Conservation (phyloP, 1,140 invertebrate species). For the Drosophila ficusphila region DNA sequence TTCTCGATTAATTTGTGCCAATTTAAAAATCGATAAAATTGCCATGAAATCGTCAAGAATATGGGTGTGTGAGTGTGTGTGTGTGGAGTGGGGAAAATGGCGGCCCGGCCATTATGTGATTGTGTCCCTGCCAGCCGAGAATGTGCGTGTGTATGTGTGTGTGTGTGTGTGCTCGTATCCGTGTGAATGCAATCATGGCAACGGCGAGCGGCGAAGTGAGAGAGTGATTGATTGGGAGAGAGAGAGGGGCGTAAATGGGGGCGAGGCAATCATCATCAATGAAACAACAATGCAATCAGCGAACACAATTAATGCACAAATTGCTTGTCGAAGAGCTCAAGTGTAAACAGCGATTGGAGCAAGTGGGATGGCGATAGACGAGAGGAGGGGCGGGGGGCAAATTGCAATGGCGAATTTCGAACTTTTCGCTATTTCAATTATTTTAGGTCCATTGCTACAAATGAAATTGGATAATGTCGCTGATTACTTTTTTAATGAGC, state of each 20-base stretch:
- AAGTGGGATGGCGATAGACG: background rate
- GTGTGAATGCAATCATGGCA: background rate
- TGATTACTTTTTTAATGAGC: background rate
- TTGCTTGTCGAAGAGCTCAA: slow-evolving; percentile 58
- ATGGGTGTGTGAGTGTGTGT: background rate
- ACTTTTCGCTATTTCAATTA: slow-evolving; percentile 8
- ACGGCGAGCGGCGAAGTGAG: background rate
- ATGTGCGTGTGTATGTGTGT: background rate
- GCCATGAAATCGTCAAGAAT: slow-evolving; percentile 5
- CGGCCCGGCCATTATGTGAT: slow-evolving; percentile 19
- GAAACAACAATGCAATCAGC: slow-evolving; percentile 69
- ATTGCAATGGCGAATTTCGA: slow-evolving; percentile 7
- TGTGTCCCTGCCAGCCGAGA: slow-evolving; percentile 1
- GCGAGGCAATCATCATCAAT: slow-evolving; percentile 22
- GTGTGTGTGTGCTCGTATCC: background rate
- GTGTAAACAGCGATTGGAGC: slow-evolving; percentile 32
- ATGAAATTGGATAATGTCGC: slow-evolving; percentile 5
- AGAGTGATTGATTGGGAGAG: slow-evolving; percentile 22
- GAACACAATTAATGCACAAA: slow-evolving; percentile 75
- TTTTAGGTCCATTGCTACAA: slow-evolving; percentile 1
- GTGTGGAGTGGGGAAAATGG: slow-evolving; percentile 1
- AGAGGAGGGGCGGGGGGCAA: background rate
- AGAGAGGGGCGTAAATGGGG: background rate
- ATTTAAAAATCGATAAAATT: slow-evolving; percentile 74
- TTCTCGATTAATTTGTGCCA: slow-evolving; percentile 53